A percentile compares a stretch with the other conserved stretches of the same genome.
Evolutionary conservation across 2,113 vertebrate genomes (phyloP).

Genomic region (Cryptotis parvus): DNA sequence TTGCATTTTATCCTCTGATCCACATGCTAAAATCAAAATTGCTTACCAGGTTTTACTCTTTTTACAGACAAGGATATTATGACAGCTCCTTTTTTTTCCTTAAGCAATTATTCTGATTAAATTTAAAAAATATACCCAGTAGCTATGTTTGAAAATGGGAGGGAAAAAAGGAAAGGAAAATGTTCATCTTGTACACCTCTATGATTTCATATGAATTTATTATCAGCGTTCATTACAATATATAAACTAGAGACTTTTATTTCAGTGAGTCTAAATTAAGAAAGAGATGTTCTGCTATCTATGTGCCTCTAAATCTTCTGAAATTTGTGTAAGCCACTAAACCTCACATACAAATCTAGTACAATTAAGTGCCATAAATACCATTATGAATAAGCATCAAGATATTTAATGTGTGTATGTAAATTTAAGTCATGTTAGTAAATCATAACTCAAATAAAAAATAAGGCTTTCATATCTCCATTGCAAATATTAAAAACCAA

Average conservation of each 20-base stretch:
- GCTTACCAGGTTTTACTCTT: conserved; percentile 76
- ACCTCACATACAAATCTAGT: background rate
- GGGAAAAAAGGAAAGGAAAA: background rate
- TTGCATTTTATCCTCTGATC: conserved; percentile 70
- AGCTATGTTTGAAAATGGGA: conserved; percentile 49
- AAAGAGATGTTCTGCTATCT: conserved; percentile 16
- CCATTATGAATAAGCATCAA: background rate
- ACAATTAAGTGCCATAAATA: background rate
- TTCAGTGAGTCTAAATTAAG: conserved; percentile 47
- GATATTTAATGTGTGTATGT: conserved; percentile 49
- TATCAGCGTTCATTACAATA: background rate
- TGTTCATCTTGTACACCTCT: background rate
- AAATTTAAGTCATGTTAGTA: conserved; percentile 38
- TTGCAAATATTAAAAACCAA: background rate
- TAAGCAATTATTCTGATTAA: conserved; percentile 55
- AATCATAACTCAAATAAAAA: conserved; percentile 41
- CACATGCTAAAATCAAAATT: conserved; percentile 69
- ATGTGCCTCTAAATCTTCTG: background rate
- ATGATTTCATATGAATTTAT: conserved; percentile 36
- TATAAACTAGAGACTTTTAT: conserved; percentile 52
- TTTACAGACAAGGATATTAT: conserved; percentile 64
- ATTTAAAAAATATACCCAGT: conserved; percentile 41
- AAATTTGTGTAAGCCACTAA: conserved; percentile 30
- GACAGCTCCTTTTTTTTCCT: conserved; percentile 10
- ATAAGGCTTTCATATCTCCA: background rate